phyloP scores from a whole-genome alignment of 2,113 vertebrate species.

The Cyphomyrus discorhynchus region DNA sequence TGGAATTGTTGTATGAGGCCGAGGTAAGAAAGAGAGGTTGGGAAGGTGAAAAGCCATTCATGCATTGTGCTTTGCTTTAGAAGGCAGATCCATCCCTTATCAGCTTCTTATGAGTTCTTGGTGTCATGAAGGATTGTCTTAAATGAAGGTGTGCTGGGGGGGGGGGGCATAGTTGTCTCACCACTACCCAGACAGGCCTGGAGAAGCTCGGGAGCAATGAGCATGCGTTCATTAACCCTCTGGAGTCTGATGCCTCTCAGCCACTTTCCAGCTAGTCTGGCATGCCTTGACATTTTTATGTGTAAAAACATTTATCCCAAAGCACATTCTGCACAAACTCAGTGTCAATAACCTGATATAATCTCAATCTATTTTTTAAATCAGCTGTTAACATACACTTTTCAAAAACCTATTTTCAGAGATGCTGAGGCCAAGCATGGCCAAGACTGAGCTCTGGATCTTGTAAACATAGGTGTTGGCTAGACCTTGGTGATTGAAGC shows the following conservation, averaged over 20 bases:
- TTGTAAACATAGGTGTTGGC: neutral
- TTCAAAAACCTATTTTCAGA: no score
- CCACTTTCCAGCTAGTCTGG: neutral
- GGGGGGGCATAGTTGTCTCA: neutral
- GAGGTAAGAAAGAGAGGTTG: neutral
- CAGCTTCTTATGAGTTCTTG: neutral
- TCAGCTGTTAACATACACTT: no score
- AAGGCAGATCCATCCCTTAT: neutral
- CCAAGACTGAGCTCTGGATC: neutral
- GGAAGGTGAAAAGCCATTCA: neutral
- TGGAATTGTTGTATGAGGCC: neutral
- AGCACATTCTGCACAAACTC: no score
- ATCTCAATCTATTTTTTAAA: no score
- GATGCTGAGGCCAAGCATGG: no score
- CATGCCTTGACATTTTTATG: neutral
- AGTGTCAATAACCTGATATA: no score
- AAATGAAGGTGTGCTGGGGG: neutral
- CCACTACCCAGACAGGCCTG: neutral
- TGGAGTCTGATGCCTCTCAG: neutral
- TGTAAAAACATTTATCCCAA: no score
- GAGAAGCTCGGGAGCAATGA: neutral
- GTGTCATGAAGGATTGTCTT: neutral
- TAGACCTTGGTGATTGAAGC: neutral
- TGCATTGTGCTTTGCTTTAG: neutral
- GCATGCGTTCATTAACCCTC: neutral